Percentiles rank a stretch among this genome's conserved stretches.
These are phyloP conservation scores for Drosophila ercepeae DNA, from an alignment of 1,140 invertebrate species.

Conservation along the genomic window DNA sequence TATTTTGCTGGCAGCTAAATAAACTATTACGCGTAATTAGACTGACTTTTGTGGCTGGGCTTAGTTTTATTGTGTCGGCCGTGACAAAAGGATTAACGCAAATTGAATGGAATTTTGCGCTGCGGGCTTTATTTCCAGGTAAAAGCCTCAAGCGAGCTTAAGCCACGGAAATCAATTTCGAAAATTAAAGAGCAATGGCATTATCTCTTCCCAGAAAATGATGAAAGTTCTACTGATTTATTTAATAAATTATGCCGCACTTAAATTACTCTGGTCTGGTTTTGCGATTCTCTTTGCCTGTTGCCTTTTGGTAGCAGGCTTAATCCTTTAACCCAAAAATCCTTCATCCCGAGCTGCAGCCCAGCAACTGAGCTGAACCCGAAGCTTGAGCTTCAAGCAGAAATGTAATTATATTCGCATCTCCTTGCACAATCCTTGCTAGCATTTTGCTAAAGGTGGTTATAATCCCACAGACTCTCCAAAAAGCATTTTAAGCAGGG, in stretches of 20 bases:
- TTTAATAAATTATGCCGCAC: background rate
- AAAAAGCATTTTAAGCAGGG: constrained; percentile 56
- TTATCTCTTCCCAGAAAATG: background rate
- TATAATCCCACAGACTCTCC: constrained; percentile 46
- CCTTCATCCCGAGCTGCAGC: constrained; percentile 3
- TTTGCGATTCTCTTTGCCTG: constrained; percentile 7
- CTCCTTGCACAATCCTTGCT: constrained; percentile 26
- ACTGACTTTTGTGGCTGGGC: constrained; percentile 37
- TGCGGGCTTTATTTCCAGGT: constrained; percentile 1
- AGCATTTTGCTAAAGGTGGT: constrained; percentile 31
- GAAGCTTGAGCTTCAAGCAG: constrained; percentile 14
- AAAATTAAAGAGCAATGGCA: background rate
- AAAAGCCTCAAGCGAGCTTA: background rate
- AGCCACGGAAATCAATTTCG: background rate
- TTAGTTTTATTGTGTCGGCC: constrained; percentile 21
- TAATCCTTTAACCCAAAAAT: constrained; percentile 13
- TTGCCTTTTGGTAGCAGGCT: background rate
- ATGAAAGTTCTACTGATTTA: background rate
- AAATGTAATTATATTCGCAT: constrained; percentile 53
- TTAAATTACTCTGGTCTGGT: background rate
- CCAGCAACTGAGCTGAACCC: background rate
- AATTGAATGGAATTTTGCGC: constrained; percentile 61
- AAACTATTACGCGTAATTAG: constrained; percentile 68
- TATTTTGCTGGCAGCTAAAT: constrained; percentile 34
- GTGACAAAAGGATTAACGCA: constrained; percentile 55